phyloP scores from a whole-genome alignment of 1,140 invertebrate genomes.

The Cherax quadricarinatus region DNA sequence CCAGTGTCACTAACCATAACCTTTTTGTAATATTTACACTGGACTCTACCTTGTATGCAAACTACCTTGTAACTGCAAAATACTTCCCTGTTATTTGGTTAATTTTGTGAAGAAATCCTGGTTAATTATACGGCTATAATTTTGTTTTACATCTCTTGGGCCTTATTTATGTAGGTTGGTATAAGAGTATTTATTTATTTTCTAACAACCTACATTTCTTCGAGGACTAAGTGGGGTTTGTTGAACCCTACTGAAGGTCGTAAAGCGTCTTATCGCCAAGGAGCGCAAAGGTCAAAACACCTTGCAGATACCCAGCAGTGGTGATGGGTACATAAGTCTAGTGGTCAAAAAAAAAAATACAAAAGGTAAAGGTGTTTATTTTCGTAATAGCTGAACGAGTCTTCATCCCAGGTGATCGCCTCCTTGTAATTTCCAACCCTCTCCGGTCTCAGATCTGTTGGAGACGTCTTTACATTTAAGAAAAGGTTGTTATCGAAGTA shows the following conservation, averaged over 20 bases:
- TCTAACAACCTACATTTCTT: constrained; percentile 33
- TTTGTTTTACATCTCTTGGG: constrained; percentile 22
- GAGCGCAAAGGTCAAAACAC: background rate
- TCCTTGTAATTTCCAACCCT: background rate
- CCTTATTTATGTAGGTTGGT: background rate
- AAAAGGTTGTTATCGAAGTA: too few relatives aligned
- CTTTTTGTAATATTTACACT: background rate
- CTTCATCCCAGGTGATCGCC: constrained; percentile 3
- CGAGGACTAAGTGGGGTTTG: background rate
- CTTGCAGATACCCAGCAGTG: background rate
- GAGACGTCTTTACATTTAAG: too few relatives aligned
- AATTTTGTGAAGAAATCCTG: background rate
- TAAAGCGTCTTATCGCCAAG: background rate
- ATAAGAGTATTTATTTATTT: constrained; percentile 26
- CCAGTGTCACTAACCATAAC: background rate
- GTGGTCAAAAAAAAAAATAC: too few relatives aligned
- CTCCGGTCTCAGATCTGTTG: background rate
- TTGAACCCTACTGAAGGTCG: background rate
- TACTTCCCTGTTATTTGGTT: constrained; percentile 15
- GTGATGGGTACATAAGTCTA: constrained; percentile 10
- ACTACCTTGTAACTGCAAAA: constrained; percentile 3
- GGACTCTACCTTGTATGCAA: background rate
- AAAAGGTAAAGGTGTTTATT: background rate
- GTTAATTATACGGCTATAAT: constrained; percentile 13
- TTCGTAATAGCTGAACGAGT: background rate